Evolutionary conservation across 2,113 vertebrate species (phyloP).

Genomic region (Corythornis vintsioides): DNA sequence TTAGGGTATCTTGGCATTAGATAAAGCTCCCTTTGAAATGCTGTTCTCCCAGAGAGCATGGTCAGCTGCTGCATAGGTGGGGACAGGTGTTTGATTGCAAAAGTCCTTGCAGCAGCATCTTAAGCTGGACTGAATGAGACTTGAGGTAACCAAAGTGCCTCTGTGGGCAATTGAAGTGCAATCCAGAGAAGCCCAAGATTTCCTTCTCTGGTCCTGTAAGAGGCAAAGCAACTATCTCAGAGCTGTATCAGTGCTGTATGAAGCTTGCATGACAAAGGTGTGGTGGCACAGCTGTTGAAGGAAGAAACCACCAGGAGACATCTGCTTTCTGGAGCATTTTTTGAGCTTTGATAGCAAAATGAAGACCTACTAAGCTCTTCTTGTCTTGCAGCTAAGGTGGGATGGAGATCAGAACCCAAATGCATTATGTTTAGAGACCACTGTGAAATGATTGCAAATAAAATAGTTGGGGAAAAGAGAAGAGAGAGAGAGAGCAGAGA

Average conservation of each 20-base stretch:
- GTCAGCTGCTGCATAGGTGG: background rate
- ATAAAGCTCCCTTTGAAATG: background rate
- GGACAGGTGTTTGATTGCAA: background rate
- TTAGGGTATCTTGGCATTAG: background rate
- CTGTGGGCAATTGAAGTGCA: background rate
- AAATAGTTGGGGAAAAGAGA: background rate
- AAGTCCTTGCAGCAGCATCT: background rate
- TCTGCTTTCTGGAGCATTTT: background rate
- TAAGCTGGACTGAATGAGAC: background rate
- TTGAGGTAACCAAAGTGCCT: background rate
- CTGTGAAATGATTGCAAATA: background rate
- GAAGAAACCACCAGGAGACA: background rate
- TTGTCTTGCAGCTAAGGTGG: background rate
- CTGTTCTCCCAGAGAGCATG: background rate
- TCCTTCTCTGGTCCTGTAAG: background rate
- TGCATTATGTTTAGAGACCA: background rate
- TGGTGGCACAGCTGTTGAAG: background rate
- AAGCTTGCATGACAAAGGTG: background rate
- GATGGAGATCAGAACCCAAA: background rate
- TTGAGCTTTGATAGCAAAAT: background rate
- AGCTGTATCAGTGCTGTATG: background rate
- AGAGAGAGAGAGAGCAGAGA: background rate
- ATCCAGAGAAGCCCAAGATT: background rate
- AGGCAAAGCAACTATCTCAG: background rate
- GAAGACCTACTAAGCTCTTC: background rate